Evolutionary conservation across 2,888 invertebrate species (phyloP), one percentile per base, ranked within the genome.

Genomic region (Aplocera efformata): DNA sequence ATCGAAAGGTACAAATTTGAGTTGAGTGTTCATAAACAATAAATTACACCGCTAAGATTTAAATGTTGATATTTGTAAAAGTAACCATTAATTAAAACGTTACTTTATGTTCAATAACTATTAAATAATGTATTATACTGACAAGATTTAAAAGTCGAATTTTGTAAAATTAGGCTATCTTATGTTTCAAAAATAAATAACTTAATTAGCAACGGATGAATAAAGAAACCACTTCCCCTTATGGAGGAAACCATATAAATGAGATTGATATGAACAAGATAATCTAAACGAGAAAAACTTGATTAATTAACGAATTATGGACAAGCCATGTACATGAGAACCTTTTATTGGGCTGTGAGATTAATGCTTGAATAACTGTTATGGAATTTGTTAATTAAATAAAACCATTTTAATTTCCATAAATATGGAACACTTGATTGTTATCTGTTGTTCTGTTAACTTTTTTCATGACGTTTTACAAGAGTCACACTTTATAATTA

Each of bases 151-250:
- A 10, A 32, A 13, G 9, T 6, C 11, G 9, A 27, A 26, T 7
- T 20, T 32, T 26, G 25, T 21, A 35, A 32, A 34, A 40, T 44
- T 25, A 29, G 28, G 32, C 20, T 32, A 6, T 10, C 8, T 9
- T 13, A 32, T 40, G 29, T 46, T 45, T 38, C 35, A 37, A 48
- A 42, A 47, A 42, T 40, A 46, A 50, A 43, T 48, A 17, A 33
- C 11, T 8, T 33, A 41, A 35, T 32, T 29, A 36, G 17, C 20
- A 42, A 39, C 48, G 52, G 55, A 55, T 47, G 34, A 43, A 50
- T 52, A 38, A 48, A 55, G 27, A 39, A 41, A 26, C 32, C 32
- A 42, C 50, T 52, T 55, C 55, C 52, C 46, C 17, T 44, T 17
- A 22, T 28, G 36, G 27, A 48, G 54, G 54, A 54, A 52, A 36